These are phyloP conservation scores for human DNA, from an alignment of 2,113 vertebrate genomes.

Conservation along the genomic window DNA sequence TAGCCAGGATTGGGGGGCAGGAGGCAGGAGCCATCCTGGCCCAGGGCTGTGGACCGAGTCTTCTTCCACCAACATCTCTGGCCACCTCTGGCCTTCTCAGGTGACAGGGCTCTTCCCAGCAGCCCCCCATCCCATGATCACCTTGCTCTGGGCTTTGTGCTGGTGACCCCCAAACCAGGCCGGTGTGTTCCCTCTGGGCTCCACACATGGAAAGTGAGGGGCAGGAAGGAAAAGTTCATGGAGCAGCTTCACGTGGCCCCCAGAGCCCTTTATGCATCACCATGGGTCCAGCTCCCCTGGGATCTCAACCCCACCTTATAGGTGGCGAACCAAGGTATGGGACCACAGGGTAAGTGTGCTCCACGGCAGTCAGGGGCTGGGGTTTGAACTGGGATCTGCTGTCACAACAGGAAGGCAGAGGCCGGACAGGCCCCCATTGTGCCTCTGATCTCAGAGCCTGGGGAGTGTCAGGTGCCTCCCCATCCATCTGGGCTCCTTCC, in stretches of 20 bases:
- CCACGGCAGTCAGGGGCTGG: background rate
- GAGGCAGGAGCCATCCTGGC: background rate
- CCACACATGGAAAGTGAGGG: too few relatives aligned
- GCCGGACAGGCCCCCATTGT: rapidly evolving
- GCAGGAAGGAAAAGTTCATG: rapidly evolving
- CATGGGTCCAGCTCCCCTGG: background rate
- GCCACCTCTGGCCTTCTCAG: rapidly evolving
- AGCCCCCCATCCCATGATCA: rapidly evolving
- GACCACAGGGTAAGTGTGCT: rapidly evolving
- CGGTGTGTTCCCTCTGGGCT: background rate
- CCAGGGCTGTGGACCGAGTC: background rate
- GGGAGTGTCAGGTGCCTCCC: background rate
- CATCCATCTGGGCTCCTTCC: rapidly evolving
- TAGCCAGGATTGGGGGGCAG: rapidly evolving
- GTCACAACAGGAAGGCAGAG: background rate
- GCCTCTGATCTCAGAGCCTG: background rate
- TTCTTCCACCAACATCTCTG: background rate
- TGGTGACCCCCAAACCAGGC: too few relatives aligned
- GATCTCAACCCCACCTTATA: background rate
- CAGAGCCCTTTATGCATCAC: too few relatives aligned
- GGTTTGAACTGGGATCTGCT: background rate
- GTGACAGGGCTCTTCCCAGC: background rate
- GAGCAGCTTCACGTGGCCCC: rapidly evolving
- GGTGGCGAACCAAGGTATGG: background rate
- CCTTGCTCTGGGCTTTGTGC: background rate